Evolutionary conservation across 2,888 invertebrate species (phyloP).

Genomic region (Pristionchus arcanus): DNA sequence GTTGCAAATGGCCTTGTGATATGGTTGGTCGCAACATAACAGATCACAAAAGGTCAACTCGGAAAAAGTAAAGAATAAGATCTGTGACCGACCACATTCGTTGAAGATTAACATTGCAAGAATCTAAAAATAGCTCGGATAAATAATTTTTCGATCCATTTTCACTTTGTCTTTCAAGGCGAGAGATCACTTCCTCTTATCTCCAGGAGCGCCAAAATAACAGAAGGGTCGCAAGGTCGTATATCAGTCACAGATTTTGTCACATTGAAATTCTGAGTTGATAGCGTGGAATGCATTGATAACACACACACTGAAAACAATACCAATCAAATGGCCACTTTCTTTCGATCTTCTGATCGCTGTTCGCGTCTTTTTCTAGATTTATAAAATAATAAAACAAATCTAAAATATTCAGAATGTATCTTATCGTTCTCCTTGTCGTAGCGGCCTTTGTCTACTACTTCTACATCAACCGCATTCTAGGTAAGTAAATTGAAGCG

Average conservation of each 20-base stretch:
- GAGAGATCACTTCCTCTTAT: conserved; percentile 12
- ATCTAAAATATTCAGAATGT: neutral
- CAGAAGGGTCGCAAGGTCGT: neutral
- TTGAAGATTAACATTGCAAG: too few relatives aligned
- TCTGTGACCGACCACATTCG: too few relatives aligned
- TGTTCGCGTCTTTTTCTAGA: neutral
- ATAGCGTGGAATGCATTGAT: neutral
- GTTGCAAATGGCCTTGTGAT: too few relatives aligned
- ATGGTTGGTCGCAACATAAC: too few relatives aligned
- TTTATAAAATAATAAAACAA: too few relatives aligned
- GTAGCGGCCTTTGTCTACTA: neutral
- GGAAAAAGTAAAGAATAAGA: too few relatives aligned
- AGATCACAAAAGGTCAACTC: too few relatives aligned
- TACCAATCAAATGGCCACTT: neutral
- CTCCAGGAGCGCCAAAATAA: neutral
- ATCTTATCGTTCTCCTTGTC: neutral
- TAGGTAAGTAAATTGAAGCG: neutral
- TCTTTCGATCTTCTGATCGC: neutral
- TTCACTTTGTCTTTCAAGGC: neutral
- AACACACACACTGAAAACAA: neutral
- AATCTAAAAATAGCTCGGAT: too few relatives aligned
- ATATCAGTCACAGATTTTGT: neutral
- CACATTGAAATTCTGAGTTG: neutral
- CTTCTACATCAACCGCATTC: conserved; percentile 14
- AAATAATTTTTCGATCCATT: neutral